Evolutionary conservation across 2,113 vertebrate genomes (phyloP).

Genomic region (Hippopotamus amphibius): DNA sequence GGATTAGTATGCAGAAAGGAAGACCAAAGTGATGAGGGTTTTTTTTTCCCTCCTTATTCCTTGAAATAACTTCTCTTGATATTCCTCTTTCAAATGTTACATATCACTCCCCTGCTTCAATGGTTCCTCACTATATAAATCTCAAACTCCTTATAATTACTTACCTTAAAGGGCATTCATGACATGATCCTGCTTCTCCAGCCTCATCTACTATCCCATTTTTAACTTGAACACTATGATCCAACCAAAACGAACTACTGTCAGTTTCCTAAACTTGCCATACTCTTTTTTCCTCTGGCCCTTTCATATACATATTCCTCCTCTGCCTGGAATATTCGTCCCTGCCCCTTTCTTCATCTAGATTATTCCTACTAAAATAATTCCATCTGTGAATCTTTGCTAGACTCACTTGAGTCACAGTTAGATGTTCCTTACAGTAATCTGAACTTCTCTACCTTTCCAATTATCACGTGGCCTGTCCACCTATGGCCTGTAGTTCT

Average conservation of each 20-base stretch:
- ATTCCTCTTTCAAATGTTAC: not conserved
- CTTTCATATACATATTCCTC: not conserved
- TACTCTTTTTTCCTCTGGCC: not conserved
- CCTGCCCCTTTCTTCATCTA: not conserved
- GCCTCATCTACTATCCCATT: not conserved
- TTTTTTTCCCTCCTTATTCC: not conserved
- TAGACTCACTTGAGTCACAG: not conserved
- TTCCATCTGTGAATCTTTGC: not conserved
- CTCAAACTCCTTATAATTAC: not conserved
- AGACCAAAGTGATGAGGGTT: not conserved
- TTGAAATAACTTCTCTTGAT: slow-evolving; percentile 32
- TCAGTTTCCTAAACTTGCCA: not conserved
- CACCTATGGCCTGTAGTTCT: not conserved
- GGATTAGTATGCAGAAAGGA: slow-evolving; percentile 41
- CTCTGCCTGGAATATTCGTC: not conserved
- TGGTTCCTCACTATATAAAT: not conserved
- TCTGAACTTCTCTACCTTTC: not conserved
- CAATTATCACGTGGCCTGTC: not conserved
- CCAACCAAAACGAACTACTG: not conserved
- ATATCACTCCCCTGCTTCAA: not conserved
- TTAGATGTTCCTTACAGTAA: not conserved
- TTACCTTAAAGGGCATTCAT: not conserved
- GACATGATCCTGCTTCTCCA: not conserved
- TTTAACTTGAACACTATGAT: not conserved
- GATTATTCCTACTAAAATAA: slow-evolving; percentile 3